A percentile compares a stretch with the other conserved stretches of the same genome.
These are phyloP conservation scores for Oscheius sp. DNA, from an alignment of 2,888 invertebrate genomes.

Conservation along the genomic window DNA sequence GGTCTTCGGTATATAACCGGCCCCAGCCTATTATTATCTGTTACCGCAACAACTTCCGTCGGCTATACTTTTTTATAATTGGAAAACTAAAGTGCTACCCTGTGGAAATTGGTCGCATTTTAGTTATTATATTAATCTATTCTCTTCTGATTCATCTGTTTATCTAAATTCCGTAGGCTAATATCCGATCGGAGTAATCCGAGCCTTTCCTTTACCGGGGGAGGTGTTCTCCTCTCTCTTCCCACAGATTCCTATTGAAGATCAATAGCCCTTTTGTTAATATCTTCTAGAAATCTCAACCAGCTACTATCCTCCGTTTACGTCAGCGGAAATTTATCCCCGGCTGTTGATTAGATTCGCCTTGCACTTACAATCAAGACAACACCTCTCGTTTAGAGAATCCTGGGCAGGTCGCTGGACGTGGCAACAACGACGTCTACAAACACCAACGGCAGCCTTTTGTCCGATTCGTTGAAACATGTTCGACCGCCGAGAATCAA, in stretches of 20 bases:
- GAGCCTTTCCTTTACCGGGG: not conserved
- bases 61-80: no score
- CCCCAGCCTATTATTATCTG: no score
- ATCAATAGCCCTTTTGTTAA: not conserved
- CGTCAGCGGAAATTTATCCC: no score
- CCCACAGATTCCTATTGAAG: not conserved
- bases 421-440: conserved; percentile 21
- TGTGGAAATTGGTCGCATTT: no score
- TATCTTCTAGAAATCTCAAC: no score
- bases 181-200: conserved; percentile 27
- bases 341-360: no score
- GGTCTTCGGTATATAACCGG: no score
- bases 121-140: not conserved
- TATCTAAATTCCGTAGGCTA: conserved; percentile 6
- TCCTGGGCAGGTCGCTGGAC: conserved; percentile 34
- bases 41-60: no score
- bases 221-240: not conserved
- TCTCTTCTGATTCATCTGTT: conserved; percentile 4
- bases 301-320: no score
- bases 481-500: conserved; percentile 19
- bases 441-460: conserved; percentile 19
- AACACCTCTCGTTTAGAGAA: conserved; percentile 6
- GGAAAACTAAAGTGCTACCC: no score
- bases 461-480: conserved; percentile 4
- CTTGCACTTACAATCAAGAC: not conserved